Percentiles rank a stretch among this genome's conserved stretches.
phyloP scores from a whole-genome alignment of 92 coral and sea anemone genomes.

The Parazoanthus atlanticus region DNA sequence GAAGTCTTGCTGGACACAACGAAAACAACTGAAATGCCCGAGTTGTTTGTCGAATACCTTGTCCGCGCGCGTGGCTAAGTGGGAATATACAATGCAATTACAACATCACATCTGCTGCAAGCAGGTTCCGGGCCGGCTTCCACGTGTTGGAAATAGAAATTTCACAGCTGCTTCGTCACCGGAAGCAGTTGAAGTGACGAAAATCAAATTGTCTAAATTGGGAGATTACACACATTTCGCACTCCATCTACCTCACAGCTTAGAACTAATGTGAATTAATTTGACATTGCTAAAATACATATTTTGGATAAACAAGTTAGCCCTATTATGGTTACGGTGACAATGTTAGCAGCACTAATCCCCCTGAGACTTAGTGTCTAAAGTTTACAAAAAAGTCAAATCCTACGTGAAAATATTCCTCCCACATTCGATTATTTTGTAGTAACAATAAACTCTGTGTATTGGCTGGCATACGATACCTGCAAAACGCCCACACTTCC shows the following conservation, averaged over 20 bases:
- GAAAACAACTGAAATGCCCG: not conserved
- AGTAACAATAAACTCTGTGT: conserved; percentile 1
- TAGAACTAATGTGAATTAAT: not conserved
- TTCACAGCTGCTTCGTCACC: conserved; percentile 25
- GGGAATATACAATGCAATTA: too few relatives aligned
- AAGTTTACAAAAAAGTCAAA: not conserved
- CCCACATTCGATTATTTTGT: conserved; percentile 8
- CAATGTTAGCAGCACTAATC: not conserved
- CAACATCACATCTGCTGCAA: conserved; percentile 13
- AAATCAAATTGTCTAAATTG: conserved; percentile 3
- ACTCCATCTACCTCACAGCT: not conserved
- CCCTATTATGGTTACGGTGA: not conserved
- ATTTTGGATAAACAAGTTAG: not conserved
- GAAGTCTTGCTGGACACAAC: not conserved
- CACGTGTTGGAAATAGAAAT: conserved; percentile 3
- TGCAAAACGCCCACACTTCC: conserved; percentile 30
- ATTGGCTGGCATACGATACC: conserved; percentile 32
- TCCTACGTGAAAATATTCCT: conserved; percentile 49
- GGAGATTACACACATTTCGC: conserved; percentile 23
- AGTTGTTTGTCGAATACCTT: not conserved
- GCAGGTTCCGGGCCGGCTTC: not conserved
- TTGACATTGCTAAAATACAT: not conserved
- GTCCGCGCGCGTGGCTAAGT: not conserved
- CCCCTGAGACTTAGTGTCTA: conserved; percentile 10
- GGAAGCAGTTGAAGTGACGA: conserved; percentile 22